Conservation (phyloP, 2,888 invertebrate genomes). For the Synergus laeviventris region DNA sequence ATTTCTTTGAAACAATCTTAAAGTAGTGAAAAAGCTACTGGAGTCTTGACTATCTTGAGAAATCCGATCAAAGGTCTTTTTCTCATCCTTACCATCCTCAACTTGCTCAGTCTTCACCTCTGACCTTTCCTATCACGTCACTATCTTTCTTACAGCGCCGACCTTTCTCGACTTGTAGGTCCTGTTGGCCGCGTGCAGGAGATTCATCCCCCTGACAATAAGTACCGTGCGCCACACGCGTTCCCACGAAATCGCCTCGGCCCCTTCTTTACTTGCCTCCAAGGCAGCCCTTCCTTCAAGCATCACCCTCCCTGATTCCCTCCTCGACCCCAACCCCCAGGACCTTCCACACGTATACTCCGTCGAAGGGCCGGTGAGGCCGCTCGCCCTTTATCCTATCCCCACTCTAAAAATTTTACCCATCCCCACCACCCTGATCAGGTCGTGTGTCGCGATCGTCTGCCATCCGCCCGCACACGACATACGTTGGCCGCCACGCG, state of each 20-base stretch:
- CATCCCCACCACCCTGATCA: conserved; percentile 59
- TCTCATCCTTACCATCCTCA: neutral
- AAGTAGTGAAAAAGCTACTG: too few species aligned
- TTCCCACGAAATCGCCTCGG: conserved; percentile 72
- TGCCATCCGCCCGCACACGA: conserved; percentile 75
- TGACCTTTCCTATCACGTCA: conserved; percentile 32
- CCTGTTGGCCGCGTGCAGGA: conserved; percentile 62
- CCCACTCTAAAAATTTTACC: conserved; percentile 45
- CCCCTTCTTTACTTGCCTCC: conserved; percentile 50
- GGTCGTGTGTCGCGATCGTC: conserved; percentile 73
- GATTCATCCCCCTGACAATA: conserved; percentile 57
- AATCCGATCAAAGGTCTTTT: neutral
- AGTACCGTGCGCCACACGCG: conserved; percentile 65
- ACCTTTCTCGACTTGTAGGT: conserved; percentile 34
- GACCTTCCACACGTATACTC: conserved; percentile 43
- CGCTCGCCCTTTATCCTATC: conserved; percentile 46
- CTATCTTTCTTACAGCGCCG: conserved; percentile 42
- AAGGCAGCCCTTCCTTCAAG: conserved; percentile 47
- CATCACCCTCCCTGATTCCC: conserved; percentile 53
- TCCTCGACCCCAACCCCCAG: conserved; percentile 41
- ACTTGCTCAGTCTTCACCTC: conserved; percentile 40
- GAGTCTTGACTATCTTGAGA: neutral
- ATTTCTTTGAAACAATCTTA: too few species aligned
- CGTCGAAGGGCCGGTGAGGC: conserved; percentile 25
- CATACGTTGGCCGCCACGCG: conserved; percentile 76